Percentiles rank a stretch among this genome's conserved stretches.
These are phyloP conservation scores for Microplitis manilae DNA, from an alignment of 2,888 invertebrate species.

Conservation along the genomic window DNA sequence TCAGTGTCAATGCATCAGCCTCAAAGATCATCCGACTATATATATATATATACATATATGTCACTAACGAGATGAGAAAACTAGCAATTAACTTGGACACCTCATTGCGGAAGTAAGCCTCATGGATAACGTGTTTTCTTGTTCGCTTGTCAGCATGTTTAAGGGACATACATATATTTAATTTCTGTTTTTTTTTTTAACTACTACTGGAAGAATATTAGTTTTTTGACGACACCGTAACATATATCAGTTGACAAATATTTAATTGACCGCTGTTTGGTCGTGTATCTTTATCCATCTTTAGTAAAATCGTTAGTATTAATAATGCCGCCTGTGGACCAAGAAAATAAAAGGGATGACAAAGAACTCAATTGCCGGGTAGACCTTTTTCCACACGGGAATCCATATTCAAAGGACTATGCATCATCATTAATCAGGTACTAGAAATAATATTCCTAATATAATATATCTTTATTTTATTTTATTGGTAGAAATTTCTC, in stretches of 20 bases:
- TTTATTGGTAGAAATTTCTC: not conserved
- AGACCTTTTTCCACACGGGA: slow-evolving; percentile 30
- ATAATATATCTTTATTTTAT: slow-evolving; percentile 13
- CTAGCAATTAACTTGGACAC: not conserved
- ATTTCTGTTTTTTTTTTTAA: too few species aligned
- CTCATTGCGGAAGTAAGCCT: not conserved
- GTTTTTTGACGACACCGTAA: too few species aligned
- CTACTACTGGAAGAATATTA: too few species aligned
- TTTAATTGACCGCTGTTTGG: too few species aligned
- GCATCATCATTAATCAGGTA: slow-evolving; percentile 27
- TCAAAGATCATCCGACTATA: not conserved
- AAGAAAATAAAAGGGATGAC: slow-evolving; percentile 33
- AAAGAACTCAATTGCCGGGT: slow-evolving; percentile 35
- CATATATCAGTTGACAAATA: too few species aligned
- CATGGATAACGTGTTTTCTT: not conserved
- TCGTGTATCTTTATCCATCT: too few species aligned
- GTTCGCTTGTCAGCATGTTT: not conserved
- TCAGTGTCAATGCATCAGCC: too few species aligned
- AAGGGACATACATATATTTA: too few species aligned
- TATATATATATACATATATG: not conserved
- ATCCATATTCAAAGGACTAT: slow-evolving; percentile 27
- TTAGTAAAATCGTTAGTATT: not conserved
- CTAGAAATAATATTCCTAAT: slow-evolving; percentile 7
- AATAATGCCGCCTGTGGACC: slow-evolving; percentile 28
- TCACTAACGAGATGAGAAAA: not conserved